A percentile compares a stretch with the other conserved stretches of the same genome.
Conservation (phyloP, 2,113 vertebrate genomes). For the Thalassarche chlororhynchos region DNA sequence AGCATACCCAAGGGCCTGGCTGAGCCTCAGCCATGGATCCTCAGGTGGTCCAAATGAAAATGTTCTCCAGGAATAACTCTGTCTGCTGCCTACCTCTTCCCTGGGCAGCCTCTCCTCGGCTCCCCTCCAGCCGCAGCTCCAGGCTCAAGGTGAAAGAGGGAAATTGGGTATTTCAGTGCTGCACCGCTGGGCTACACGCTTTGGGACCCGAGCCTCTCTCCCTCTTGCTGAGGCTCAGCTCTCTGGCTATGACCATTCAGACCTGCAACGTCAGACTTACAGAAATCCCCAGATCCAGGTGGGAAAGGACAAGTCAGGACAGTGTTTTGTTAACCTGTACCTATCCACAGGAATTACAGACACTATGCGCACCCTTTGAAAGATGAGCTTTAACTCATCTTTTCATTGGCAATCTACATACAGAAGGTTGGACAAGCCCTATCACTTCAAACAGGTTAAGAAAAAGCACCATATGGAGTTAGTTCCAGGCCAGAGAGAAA, state of each 20-base stretch:
- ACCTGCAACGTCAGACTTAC: not conserved
- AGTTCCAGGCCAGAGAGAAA: not conserved
- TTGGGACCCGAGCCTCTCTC: not conserved
- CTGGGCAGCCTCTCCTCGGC: not conserved
- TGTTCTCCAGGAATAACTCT: not conserved
- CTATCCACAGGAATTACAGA: not conserved
- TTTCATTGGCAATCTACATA: not conserved
- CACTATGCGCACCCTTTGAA: not conserved
- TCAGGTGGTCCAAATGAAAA: not conserved
- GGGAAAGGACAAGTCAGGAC: not conserved
- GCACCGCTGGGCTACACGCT: rapidly evolving
- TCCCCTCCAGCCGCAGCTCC: not conserved
- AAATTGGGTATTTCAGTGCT: not conserved
- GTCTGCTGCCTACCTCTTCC: not conserved
- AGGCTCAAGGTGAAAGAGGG: not conserved
- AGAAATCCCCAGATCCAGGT: not conserved
- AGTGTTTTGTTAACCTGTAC: not conserved
- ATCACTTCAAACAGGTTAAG: not conserved
- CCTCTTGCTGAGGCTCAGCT: not conserved
- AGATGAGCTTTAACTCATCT: not conserved
- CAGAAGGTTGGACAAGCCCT: not conserved
- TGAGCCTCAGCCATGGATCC: not conserved
- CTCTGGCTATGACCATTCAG: not conserved
- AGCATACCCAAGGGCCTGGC: not conserved
- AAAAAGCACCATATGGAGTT: not conserved